Percentiles rank a stretch among this genome's conserved stretches.
Evolutionary conservation across 53 echinoderm and acorn worm genomes (phyloP).

Genomic region (Mesocentrotus franciscanus): DNA sequence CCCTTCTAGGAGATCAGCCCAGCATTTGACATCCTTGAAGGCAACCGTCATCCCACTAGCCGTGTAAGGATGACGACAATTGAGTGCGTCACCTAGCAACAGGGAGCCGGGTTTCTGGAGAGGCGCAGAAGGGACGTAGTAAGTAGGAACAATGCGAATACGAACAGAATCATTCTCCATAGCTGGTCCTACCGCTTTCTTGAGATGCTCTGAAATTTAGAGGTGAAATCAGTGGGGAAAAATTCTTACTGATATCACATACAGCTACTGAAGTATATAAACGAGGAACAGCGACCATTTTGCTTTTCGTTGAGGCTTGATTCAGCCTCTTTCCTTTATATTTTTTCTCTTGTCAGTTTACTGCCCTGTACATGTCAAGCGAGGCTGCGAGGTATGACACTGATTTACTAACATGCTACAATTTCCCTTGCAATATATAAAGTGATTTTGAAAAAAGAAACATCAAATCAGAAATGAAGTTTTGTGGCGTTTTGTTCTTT

Average conservation of each 20-base stretch:
- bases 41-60: conserved; percentile 91
- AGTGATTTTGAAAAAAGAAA: no score
- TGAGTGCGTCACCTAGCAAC: conserved; percentile 86
- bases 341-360: no score
- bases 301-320: no score
- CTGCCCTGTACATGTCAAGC: no score
- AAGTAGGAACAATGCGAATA: conserved; percentile 86
- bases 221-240: background rate
- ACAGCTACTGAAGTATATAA: no score
- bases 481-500: no score
- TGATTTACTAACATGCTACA: no score
- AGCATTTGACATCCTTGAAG: conserved; percentile 83
- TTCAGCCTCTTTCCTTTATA: no score
- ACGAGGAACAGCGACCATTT: no score
- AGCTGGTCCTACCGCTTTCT: conserved; percentile 73
- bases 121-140: conserved; percentile 86
- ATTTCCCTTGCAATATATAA: no score
- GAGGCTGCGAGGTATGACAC: no score
- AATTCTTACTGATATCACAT: background rate
- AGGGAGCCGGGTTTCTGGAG: conserved; percentile 85
- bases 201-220: conserved; percentile 69
- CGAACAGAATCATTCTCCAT: conserved; percentile 62
- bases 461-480: no score
- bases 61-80: conserved; percentile 86
- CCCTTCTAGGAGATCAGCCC: conserved; percentile 77